phyloP scores from a whole-genome alignment of 1,140 invertebrate species.

The Hormaphis cornu region DNA sequence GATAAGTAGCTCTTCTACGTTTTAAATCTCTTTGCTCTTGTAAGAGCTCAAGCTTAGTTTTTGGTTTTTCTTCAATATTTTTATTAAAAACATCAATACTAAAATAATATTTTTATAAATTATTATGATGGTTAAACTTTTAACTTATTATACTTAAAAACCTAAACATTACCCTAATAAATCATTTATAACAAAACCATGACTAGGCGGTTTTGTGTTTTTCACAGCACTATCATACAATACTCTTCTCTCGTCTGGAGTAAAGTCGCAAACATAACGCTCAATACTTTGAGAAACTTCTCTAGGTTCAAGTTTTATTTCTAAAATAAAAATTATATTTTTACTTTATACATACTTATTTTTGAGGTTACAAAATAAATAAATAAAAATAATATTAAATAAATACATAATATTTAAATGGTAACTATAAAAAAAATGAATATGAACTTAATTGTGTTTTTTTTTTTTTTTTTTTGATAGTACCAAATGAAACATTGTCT shows the following conservation, averaged over 20 bases:
- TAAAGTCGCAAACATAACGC: conserved; percentile 9
- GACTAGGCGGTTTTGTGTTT: background rate
- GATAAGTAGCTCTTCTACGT: conserved; percentile 31
- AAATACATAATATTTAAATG: background rate
- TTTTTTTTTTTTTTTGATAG: too few species aligned
- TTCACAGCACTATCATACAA: conserved; percentile 4
- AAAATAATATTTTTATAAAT: background rate
- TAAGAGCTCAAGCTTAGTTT: conserved; percentile 21
- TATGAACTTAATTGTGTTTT: background rate
- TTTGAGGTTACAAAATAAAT: background rate
- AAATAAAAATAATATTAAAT: background rate
- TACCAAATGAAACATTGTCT: background rate
- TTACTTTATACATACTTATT: background rate
- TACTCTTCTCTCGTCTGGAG: conserved; percentile 10
- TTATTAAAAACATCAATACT: background rate
- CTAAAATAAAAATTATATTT: conserved; percentile 14
- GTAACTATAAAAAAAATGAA: background rate
- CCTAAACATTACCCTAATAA: background rate
- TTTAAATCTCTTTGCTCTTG: conserved; percentile 32
- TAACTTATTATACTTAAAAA: too few species aligned
- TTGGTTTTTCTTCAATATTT: background rate
- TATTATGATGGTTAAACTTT: background rate
- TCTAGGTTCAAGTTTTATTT: background rate
- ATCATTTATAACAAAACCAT: background rate
- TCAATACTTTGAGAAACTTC: conserved; percentile 12